Percentiles rank a stretch among this genome's conserved stretches.
These are phyloP conservation scores for Pitangus sulphuratus DNA, from an alignment of 2,797 vertebrate species.

Conservation along the genomic window DNA sequence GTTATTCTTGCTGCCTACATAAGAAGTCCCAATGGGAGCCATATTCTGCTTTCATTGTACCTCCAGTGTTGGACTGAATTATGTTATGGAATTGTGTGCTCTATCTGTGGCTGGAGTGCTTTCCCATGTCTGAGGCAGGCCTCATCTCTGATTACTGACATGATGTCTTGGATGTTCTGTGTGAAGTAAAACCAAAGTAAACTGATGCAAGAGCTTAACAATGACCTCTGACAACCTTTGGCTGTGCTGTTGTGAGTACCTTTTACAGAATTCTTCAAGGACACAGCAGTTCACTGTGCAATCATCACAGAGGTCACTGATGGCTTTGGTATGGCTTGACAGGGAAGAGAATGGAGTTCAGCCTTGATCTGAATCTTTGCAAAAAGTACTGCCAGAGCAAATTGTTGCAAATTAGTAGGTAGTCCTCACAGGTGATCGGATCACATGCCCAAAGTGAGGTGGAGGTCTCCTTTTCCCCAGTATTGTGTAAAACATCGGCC, in stretches of 20 bases:
- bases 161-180: fast-evolving
- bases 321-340: background rate
- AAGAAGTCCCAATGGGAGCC: background rate
- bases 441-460: background rate
- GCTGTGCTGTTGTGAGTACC: background rate
- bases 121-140: background rate
- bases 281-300: background rate
- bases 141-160: background rate
- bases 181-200: background rate
- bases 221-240: background rate
- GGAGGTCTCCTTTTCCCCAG: background rate
- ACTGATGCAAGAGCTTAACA: background rate
- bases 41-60: background rate
- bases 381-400: background rate
- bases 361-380: background rate
- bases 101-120: background rate
- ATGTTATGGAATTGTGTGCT: background rate
- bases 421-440: background rate
- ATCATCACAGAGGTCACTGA: background rate
- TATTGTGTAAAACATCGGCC: background rate
- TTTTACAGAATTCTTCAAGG: background rate
- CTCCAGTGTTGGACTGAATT: background rate
- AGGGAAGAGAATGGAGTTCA: background rate
- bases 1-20: background rate
- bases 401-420: background rate